A percentile compares a stretch with the other conserved stretches of the same genome.
These are phyloP conservation scores for Danio jaintianensis DNA, from an alignment of 2,797 vertebrate genomes.

Conservation along the genomic window DNA sequence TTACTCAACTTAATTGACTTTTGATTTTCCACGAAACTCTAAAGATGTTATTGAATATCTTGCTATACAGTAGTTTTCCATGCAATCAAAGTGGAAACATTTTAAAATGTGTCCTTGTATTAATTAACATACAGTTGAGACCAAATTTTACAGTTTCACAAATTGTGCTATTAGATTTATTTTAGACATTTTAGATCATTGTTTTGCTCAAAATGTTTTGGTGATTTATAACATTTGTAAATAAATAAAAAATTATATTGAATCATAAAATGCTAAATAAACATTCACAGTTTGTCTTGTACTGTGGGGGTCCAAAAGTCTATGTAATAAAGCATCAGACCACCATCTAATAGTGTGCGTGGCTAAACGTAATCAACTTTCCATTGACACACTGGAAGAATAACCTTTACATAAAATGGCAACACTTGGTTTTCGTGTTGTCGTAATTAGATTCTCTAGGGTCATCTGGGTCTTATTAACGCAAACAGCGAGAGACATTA, in stretches of 20 bases:
- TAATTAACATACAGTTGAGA: neutral
- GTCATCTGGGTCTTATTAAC: slow-evolving; percentile 41
- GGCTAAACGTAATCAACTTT: neutral
- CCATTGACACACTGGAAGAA: neutral
- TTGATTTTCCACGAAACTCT: neutral
- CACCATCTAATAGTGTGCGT: neutral
- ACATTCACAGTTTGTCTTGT: neutral
- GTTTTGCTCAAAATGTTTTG: neutral
- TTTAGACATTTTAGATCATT: neutral
- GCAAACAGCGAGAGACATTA: slow-evolving; percentile 6
- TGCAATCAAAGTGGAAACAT: neutral
- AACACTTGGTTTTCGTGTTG: slow-evolving; percentile 1
- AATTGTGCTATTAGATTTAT: too few species aligned
- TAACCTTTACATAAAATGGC: slow-evolving; percentile 19
- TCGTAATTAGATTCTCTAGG: slow-evolving; percentile 15
- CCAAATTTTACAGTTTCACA: too few species aligned
- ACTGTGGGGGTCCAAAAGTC: neutral
- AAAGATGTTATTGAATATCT: neutral
- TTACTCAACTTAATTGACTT: neutral
- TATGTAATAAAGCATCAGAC: neutral
- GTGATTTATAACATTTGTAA: neutral
- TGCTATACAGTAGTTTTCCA: neutral
- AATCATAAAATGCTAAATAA: neutral
- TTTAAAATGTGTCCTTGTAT: neutral
- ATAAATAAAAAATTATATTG: neutral